These are phyloP conservation scores for Typhlichthys subterraneus DNA, from an alignment of 2,797 vertebrate genomes.

Conservation along the genomic window DNA sequence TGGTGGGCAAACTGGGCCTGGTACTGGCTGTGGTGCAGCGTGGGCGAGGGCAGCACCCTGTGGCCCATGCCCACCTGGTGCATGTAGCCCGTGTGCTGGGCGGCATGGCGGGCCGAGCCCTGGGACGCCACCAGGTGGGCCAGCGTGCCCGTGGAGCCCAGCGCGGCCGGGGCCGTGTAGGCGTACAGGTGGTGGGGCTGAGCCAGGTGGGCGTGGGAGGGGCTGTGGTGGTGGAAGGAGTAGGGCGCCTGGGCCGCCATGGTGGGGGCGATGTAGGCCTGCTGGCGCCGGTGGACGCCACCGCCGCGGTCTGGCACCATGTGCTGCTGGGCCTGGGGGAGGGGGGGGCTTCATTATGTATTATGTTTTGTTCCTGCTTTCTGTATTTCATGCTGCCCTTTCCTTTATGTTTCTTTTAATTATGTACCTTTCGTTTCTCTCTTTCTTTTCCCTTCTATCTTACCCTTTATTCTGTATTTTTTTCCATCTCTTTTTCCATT, in stretches of 20 bases:
- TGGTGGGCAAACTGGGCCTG: conserved; percentile 97
- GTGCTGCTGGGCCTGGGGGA: conserved; percentile 90
- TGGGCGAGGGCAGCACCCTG: conserved; percentile 92
- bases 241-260: conserved; percentile 94
- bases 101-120: conserved; percentile 87
- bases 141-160: conserved; percentile 92
- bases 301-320: conserved; percentile 86
- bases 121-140: conserved; percentile 96
- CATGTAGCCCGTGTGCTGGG: conserved; percentile 93
- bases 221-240: conserved; percentile 94
- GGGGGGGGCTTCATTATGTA: too few species aligned
- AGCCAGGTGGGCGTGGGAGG: conserved; percentile 91
- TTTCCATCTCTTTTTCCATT: too few species aligned
- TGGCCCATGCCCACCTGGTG: conserved; percentile 97
- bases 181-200: conserved; percentile 96
- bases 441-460: too few species aligned
- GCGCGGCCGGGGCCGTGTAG: conserved; percentile 88
- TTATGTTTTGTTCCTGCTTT: too few species aligned
- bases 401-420: too few species aligned
- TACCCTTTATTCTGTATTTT: too few species aligned
- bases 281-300: conserved; percentile 90
- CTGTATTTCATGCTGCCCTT: too few species aligned
- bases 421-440: too few species aligned
- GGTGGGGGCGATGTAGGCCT: conserved; percentile 96
- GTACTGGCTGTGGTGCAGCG: conserved; percentile 94